Evolutionary conservation across 1,140 invertebrate genomes (phyloP).

Genomic region (Cydia fagiglandana): DNA sequence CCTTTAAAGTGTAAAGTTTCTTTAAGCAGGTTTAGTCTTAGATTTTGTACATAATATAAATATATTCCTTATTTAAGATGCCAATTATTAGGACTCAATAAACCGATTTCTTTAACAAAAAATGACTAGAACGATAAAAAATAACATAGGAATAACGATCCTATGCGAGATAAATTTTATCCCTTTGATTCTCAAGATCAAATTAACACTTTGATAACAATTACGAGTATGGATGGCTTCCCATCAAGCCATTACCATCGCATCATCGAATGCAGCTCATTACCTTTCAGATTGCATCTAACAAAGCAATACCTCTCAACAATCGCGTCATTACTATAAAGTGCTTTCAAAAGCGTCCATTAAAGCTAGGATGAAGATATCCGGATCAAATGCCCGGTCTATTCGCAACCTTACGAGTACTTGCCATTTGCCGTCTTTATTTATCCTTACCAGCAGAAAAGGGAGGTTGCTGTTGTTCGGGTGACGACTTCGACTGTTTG

Average conservation of each 20-base stretch:
- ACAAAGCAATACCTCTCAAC: constrained; percentile 31
- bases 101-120: no score
- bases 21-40: no score
- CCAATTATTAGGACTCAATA: no score
- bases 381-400: constrained; percentile 30
- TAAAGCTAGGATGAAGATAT: constrained; percentile 27
- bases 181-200: neutral
- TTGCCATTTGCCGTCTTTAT: neutral
- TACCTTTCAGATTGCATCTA: constrained; percentile 31
- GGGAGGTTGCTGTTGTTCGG: neutral
- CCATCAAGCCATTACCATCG: neutral
- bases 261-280: constrained; percentile 28
- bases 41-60: no score
- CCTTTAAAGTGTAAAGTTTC: no score
- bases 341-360: constrained; percentile 31
- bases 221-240: neutral
- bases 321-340: constrained; percentile 32
- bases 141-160: no score
- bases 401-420: constrained; percentile 11
- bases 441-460: neutral
- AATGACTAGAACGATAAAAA: no score
- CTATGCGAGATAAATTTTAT: neutral
- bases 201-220: neutral
- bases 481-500: neutral
- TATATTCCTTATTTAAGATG: no score